Base-by-base conservation (phyloP, 2,113 vertebrate genomes). In the Pluvialis apricaria region DNA sequence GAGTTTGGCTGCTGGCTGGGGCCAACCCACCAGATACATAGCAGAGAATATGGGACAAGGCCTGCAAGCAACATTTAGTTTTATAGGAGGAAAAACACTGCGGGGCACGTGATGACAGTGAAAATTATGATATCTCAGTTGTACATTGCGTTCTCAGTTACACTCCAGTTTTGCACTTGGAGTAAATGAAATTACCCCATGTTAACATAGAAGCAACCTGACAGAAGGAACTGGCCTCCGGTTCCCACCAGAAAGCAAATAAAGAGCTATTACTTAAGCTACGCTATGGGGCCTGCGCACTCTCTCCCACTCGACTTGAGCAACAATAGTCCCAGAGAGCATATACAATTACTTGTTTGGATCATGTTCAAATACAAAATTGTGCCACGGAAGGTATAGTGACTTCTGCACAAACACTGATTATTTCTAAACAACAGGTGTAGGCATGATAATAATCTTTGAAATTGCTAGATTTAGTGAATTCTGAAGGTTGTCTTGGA, bases 121-220 rank as follows among this genome's bases (percentile, higher is more conserved):
- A 91, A 94, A 86, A 90, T 55, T 26, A 8, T 26, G 10, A 3
- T 49, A 51, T 47, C 62, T 88, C 62, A 90, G 66, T 72, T 36
- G 25, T 61, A 61, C 40, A 38, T 1, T 57, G 29, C 0, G 0
- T 47, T 80, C 38, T 51, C 22, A 68, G 44, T 82, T 69, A 71
- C 24, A 52, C 15, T 88, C 9, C 28, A 54, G 90, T 90, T 90
- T 57, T 80, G 28, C 36, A 69, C 7, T 47, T 47, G 36, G 6
- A 88, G 21, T 36, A 86, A 94, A 52, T 54, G 26, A 87, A 93
- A 75, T 94, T 51, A 64, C 20, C 20, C 17, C 32, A 21, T 6
- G 66, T 65, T 70, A 88, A 78, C 25, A 73, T 1, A 64, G 28
- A 78, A 68, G 34, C 55, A 85, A 90, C 31, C 38, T 29, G 32